These are phyloP conservation scores for Pristionchus fissidentatus DNA, from an alignment of 2,888 invertebrate genomes.

Conservation along the genomic window DNA sequence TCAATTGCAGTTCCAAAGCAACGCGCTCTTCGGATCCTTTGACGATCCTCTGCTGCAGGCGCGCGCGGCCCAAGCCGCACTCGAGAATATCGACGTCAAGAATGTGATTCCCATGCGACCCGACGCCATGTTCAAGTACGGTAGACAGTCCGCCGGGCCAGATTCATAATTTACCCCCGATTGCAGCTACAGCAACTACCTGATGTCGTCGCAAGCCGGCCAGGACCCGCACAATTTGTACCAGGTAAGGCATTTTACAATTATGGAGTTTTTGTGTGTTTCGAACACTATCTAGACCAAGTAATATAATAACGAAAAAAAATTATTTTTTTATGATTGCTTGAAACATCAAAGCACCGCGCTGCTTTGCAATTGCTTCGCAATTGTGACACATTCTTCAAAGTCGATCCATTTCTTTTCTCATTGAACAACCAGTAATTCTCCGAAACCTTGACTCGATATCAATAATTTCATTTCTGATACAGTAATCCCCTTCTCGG, in stretches of 20 bases:
- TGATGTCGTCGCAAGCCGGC: slow-evolving; percentile 51
- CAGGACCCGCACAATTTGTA: slow-evolving; percentile 46
- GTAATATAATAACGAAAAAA: too few species aligned
- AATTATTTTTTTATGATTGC: not conserved
- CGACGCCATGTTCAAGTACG: slow-evolving; percentile 72
- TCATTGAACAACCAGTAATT: too few species aligned
- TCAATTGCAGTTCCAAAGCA: slow-evolving; percentile 51
- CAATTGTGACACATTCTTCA: too few species aligned
- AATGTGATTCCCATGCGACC: slow-evolving; percentile 68
- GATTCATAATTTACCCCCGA: not conserved
- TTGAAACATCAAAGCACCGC: not conserved
- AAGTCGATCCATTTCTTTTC: too few species aligned
- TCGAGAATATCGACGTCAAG: slow-evolving; percentile 73
- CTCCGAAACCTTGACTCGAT: too few species aligned
- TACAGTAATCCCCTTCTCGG: too few species aligned
- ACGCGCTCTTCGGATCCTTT: slow-evolving; percentile 58
- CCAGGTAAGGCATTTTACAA: slow-evolving; percentile 15
- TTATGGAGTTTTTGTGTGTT: too few species aligned
- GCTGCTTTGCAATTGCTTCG: too few species aligned
- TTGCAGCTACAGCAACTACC: slow-evolving; percentile 61
- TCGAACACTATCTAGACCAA: too few species aligned
- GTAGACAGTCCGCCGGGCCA: slow-evolving; percentile 27
- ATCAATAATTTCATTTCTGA: too few species aligned
- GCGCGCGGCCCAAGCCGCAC: slow-evolving; percentile 65
- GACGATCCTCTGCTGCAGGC: slow-evolving; percentile 69